Evolutionary conservation across 2,797 vertebrate species (phyloP), one percentile per base, ranked within the genome.

Genomic region (Periparus ater): DNA sequence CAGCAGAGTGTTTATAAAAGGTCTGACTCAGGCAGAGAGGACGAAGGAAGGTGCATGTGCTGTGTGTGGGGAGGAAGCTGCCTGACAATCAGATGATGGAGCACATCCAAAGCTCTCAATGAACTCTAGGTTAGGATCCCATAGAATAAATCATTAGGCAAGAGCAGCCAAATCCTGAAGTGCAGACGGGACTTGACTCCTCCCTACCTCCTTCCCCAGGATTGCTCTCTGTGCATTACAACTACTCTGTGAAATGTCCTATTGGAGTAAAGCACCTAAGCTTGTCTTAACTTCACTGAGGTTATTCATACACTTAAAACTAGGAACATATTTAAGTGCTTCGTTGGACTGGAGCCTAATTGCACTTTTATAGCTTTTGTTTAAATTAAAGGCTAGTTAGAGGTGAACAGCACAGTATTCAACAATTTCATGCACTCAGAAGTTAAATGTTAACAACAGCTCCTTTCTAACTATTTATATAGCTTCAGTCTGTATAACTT

Each of bases 311-410:
- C 14, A 47, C 73, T 94, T 95, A 91, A 70, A 95, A 72, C 48
- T 22, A 67, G 66, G 75, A 91, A 88, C 60, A 55, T 71, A 85
- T 82, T 95, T 77, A 96, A 93, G 94, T 91, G 88, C 91, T 96
- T 88, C 71, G 3, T 63, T 95, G 93, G 94, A 91, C 79, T 92
- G 63, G 11, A 91, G 84, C 91, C 93, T 92, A 95, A 95, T 77
- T 87, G 65, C 73, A 68, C 42, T 92, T 95, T 91, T 94, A 95
- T 70, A 80, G 88, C 68, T 93, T 95, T 91, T 91, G 67, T 85
- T 91, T 88, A 94, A 96, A 95, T 95, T 93, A 94, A 93, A 95
- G 88, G 92, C 88, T 94, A 95, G 88, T 93, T 95, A 88, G 85
- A 92, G 93, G 89, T 94, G 84, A 93, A 85, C 30, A 70, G 80